Base-by-base conservation (phyloP, 2,113 vertebrate species). In the Coregonus clupeaformis region DNA sequence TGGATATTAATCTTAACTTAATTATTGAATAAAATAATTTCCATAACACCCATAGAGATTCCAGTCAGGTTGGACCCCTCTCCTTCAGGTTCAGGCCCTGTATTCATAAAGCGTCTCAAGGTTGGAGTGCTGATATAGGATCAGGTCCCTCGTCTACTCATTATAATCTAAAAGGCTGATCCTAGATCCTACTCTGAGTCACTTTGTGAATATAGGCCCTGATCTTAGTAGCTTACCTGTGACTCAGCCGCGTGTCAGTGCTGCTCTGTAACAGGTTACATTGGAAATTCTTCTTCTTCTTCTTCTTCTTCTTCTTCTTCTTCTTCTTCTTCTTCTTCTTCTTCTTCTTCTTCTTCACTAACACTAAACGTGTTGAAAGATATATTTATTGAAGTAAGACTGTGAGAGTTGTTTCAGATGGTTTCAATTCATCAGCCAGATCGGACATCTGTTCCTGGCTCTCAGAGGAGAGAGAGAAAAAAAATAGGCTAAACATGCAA, bases 381-480 rank as follows among this genome's bases (percentile, higher is more conserved):
- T 93, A 91, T 95, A 96, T 96, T 96, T 97, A 95, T 95, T 95
- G 93, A 91, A 94, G 92, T 94, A 91, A 89, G 83, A 89, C 91
- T 92, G 76, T 87, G 90, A 93, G 93, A 95, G 94, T 96, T 95
- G 92, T 95, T 96, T 96, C 95, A 97, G 94, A 96, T 98, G 96
- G 95, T 96, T 97, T 93, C 83, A 91, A 95, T 97, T 97, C 92
- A 83, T 94, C 90, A 90, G 90, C 92, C 90, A 89, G 91, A 89
- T 93, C 91, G 86, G 89, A 94, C 95, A 97, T 96, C 96, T 97
- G 96, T 92, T 96, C 92, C 91, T 94, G 91, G 92, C 96, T 95
- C 92, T 88, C 92, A 88, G 83, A 85, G 62, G 74, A 57, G 79
- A 71, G 80, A 90, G 83, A 85, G 7, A 42, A 3, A 42, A 11